These are phyloP conservation scores for Polyommatus iphigenia DNA, from an alignment of 2,888 invertebrate genomes.

Conservation along the genomic window DNA sequence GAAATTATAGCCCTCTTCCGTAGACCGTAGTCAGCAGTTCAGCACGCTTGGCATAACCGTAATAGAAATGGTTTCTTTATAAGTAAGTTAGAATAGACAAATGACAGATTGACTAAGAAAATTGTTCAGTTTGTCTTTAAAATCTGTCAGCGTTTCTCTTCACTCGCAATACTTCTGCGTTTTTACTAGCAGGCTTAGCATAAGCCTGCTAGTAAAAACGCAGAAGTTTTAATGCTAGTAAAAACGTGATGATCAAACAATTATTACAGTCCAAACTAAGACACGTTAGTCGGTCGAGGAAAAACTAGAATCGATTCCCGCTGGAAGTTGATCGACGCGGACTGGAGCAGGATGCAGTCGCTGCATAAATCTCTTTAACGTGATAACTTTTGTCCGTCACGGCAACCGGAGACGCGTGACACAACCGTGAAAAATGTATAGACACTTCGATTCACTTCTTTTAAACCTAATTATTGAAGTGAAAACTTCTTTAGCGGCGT, in stretches of 20 bases:
- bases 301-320: conserved; percentile 38
- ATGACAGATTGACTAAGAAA: background rate
- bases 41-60: no score
- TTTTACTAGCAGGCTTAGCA: no score
- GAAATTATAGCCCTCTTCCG: no score
- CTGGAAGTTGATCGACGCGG: conserved; percentile 41
- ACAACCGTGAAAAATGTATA: conserved; percentile 20
- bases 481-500: no score
- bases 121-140: background rate
- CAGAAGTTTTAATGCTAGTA: background rate
- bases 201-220: background rate
- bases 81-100: background rate
- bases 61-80: no score
- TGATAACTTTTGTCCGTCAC: conserved; percentile 55
- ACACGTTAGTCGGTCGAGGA: conserved; percentile 2
- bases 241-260: background rate
- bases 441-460: background rate
- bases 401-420: conserved; percentile 50
- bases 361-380: conserved; percentile 53
- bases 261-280: conserved; percentile 3
- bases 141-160: background rate
- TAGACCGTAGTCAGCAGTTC: no score
- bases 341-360: conserved; percentile 46
- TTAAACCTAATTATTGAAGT: background rate
- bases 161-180: no score